These are phyloP conservation scores for Xylota sylvarum DNA, from an alignment of 2,888 invertebrate genomes.

Conservation along the genomic window DNA sequence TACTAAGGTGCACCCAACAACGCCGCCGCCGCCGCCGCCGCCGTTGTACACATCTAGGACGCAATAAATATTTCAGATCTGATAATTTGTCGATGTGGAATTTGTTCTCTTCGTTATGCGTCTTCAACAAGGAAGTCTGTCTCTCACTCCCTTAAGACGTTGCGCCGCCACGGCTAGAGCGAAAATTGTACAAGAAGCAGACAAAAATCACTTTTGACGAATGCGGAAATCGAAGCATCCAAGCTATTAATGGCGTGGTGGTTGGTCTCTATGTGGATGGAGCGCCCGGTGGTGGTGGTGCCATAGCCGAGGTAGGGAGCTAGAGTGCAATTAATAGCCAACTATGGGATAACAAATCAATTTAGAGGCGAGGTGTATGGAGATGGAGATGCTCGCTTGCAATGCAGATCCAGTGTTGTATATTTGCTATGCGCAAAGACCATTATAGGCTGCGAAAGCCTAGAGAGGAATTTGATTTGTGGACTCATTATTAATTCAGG, in stretches of 20 bases:
- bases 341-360: constrained; percentile 73
- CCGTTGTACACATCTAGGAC: constrained; percentile 19
- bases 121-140: constrained; percentile 55
- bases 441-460: constrained; percentile 7
- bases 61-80: constrained; percentile 59
- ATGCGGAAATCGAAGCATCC: constrained; percentile 68
- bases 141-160: constrained; percentile 46
- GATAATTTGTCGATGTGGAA: constrained; percentile 68
- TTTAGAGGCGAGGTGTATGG: constrained; percentile 44
- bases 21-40: neutral
- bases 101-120: constrained; percentile 46
- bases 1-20: neutral
- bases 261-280: constrained; percentile 25
- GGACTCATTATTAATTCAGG: constrained; percentile 73
- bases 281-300: neutral
- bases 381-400: constrained; percentile 19
- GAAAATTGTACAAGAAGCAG: constrained; percentile 51
- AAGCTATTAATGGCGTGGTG: constrained; percentile 62
- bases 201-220: constrained; percentile 72
- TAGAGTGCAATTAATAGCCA: constrained; percentile 68
- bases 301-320: constrained; percentile 17
- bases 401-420: constrained; percentile 4
- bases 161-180: constrained; percentile 10
- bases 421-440: neutral
- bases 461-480: constrained; percentile 41